Percentiles rank a stretch among this genome's conserved stretches.
Conservation (phyloP, 2,797 vertebrate species). For the Kryptolebias ocellatus region DNA sequence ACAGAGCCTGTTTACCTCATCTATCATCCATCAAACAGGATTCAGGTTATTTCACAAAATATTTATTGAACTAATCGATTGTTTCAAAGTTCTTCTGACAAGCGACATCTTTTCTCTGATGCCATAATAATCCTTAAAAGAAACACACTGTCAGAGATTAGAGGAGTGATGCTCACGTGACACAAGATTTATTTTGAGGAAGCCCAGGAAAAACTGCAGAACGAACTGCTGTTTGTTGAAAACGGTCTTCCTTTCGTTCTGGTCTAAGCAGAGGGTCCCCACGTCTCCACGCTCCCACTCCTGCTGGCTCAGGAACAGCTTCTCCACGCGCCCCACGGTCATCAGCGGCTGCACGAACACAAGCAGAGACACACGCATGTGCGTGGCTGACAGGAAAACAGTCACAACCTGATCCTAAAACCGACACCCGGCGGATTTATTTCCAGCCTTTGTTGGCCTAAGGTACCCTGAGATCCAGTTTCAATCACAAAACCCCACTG, state of each 20-base stretch:
- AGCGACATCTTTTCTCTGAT: background rate
- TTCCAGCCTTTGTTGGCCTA: slow-evolving; percentile 49
- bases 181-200: slow-evolving; percentile 57
- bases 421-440: slow-evolving; percentile 56
- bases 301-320: slow-evolving; percentile 78
- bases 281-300: slow-evolving; percentile 74
- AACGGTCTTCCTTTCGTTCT: slow-evolving; percentile 37
- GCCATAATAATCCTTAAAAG: background rate
- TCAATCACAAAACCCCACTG: slow-evolving; percentile 50
- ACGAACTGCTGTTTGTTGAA: slow-evolving; percentile 79
- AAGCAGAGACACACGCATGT: slow-evolving; percentile 13
- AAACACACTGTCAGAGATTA: slow-evolving; percentile 1
- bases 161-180: slow-evolving; percentile 66
- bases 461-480: slow-evolving; percentile 40
- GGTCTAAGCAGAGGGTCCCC: slow-evolving; percentile 70
- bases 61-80: background rate
- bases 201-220: slow-evolving; percentile 82
- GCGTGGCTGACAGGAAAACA: slow-evolving; percentile 32
- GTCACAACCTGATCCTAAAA: slow-evolving; percentile 56
- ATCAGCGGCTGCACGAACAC: slow-evolving; percentile 74
- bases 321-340: slow-evolving; percentile 79
- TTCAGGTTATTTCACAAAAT: too few relatives aligned
- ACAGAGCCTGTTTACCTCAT: background rate
- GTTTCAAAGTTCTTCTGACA: background rate
- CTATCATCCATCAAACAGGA: too few relatives aligned